phyloP scores from a whole-genome alignment of 2,113 vertebrate genomes.

The Atlantisia rogersi region DNA sequence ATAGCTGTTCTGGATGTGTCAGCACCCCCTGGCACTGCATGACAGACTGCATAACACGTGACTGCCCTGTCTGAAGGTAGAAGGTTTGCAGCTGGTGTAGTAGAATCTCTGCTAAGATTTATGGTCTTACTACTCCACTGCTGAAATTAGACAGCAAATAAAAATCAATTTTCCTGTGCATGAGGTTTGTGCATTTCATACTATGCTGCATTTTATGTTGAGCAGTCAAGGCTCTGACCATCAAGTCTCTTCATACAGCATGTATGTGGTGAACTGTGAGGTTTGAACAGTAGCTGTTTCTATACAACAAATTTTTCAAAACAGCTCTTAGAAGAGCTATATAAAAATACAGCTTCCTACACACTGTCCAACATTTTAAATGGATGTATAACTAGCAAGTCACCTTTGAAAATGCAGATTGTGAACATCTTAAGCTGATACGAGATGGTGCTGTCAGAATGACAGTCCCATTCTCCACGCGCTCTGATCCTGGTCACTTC shows the following conservation, averaged over 20 bases:
- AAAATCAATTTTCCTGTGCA: background rate
- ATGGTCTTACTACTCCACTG: background rate
- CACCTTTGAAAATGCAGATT: conserved; percentile 19
- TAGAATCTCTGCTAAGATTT: background rate
- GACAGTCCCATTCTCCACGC: background rate
- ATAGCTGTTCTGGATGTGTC: background rate
- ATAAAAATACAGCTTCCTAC: conserved; percentile 39
- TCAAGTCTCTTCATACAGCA: background rate
- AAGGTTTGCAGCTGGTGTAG: background rate
- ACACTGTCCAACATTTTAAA: conserved; percentile 26
- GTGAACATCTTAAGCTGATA: background rate
- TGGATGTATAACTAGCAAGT: background rate
- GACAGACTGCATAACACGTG: background rate
- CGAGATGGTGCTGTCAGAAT: background rate
- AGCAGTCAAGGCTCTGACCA: background rate
- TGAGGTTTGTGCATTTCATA: background rate
- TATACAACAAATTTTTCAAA: background rate
- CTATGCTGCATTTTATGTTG: background rate
- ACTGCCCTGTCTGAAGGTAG: background rate
- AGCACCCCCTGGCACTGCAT: background rate
- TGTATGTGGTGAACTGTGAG: background rate
- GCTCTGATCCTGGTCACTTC: background rate
- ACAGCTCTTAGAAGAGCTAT: background rate
- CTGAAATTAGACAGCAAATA: background rate
- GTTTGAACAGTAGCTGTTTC: conserved; percentile 1